These are phyloP conservation scores for Spilogale gracilis DNA, from an alignment of 2,113 vertebrate species.

Conservation along the genomic window DNA sequence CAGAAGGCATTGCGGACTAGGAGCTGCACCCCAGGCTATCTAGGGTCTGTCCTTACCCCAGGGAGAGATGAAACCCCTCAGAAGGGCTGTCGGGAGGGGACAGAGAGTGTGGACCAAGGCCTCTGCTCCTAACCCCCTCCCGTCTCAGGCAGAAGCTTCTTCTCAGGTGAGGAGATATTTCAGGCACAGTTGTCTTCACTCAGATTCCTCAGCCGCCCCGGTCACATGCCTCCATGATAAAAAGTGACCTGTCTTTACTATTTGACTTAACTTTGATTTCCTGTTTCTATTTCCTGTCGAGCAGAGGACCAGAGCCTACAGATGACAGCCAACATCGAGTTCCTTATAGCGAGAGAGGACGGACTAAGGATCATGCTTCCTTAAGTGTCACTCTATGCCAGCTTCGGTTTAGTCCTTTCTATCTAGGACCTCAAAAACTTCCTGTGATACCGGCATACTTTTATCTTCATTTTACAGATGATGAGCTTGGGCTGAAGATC, in stretches of 20 bases:
- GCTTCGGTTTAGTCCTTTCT: neutral
- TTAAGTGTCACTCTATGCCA: neutral
- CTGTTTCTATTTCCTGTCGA: slow-evolving; percentile 25
- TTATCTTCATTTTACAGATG: neutral
- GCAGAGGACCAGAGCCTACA: neutral
- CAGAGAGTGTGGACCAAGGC: neutral
- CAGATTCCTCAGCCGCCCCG: neutral
- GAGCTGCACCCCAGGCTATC: neutral
- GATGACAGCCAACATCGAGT: neutral
- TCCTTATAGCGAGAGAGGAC: neutral
- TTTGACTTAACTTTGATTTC: slow-evolving; percentile 39
- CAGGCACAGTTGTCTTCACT: neutral
- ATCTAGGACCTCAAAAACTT: neutral
- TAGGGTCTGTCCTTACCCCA: neutral
- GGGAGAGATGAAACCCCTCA: neutral
- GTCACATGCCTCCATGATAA: neutral
- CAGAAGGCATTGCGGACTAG: rapidly evolving
- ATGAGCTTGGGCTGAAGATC: neutral
- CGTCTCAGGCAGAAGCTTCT: neutral
- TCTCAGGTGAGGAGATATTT: neutral
- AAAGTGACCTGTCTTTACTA: neutral
- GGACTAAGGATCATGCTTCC: neutral
- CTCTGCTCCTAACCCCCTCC: neutral
- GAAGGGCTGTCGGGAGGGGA: neutral
- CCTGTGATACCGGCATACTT: neutral